A percentile compares a stretch with the other conserved stretches of the same genome.
These are phyloP conservation scores for Hydrocynus forskahlii DNA, from an alignment of 2,797 vertebrate genomes.

Conservation along the genomic window DNA sequence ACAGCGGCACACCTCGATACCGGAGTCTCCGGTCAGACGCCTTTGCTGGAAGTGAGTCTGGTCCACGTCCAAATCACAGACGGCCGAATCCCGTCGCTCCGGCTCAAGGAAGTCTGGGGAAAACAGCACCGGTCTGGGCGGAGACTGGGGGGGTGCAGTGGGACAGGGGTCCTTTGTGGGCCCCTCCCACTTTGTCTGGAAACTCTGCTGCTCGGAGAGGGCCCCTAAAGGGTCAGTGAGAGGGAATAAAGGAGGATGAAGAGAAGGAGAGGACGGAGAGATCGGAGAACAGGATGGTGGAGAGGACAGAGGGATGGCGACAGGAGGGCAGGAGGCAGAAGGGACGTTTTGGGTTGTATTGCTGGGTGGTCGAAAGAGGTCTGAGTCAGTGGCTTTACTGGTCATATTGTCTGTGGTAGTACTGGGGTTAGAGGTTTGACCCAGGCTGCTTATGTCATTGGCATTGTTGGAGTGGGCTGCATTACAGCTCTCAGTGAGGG, in stretches of 20 bases:
- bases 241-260: slow-evolving; percentile 61
- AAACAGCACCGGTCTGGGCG: slow-evolving; percentile 78
- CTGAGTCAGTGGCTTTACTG: slow-evolving; percentile 18
- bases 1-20: slow-evolving; percentile 89
- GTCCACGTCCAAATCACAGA: slow-evolving; percentile 74
- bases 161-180: not conserved
- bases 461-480: slow-evolving; percentile 18
- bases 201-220: slow-evolving; percentile 8
- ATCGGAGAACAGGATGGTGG: slow-evolving; percentile 39
- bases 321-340: slow-evolving; percentile 55
- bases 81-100: slow-evolving; percentile 54
- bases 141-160: slow-evolving; percentile 68
- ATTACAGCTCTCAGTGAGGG: slow-evolving; percentile 6
- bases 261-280: slow-evolving; percentile 61
- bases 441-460: slow-evolving; percentile 5
- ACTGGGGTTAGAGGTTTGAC: slow-evolving; percentile 8
- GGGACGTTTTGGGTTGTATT: slow-evolving; percentile 25
- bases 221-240: slow-evolving; percentile 58
- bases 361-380: slow-evolving; percentile 33
- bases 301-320: slow-evolving; percentile 30
- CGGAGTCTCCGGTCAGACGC: slow-evolving; percentile 88
- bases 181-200: slow-evolving; percentile 24
- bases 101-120: slow-evolving; percentile 82
- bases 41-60: slow-evolving; percentile 85
- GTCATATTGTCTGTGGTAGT: slow-evolving; percentile 28